Evolutionary conservation across 2,888 invertebrate genomes (phyloP).

Genomic region (Lottia gigantea): DNA sequence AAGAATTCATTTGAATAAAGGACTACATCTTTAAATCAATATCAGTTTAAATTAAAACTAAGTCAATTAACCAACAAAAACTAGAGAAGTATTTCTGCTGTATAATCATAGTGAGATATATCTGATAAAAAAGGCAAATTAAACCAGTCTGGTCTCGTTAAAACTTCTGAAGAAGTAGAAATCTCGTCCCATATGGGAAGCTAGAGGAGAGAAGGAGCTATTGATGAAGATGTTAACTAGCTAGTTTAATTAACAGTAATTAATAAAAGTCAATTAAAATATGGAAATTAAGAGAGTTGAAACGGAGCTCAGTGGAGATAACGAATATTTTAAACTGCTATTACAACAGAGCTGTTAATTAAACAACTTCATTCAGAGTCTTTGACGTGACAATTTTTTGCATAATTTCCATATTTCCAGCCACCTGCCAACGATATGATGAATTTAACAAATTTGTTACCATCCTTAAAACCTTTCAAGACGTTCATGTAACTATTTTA

Average conservation of each 20-base stretch:
- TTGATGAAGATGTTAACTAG: neutral
- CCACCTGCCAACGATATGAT: neutral
- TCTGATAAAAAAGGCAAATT: neutral
- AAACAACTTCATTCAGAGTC: neutral
- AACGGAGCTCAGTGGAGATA: neutral
- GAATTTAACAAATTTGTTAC: constrained; percentile 1
- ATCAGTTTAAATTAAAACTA: too few species aligned
- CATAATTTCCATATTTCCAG: neutral
- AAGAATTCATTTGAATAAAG: too few species aligned
- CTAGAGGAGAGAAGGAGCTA: neutral
- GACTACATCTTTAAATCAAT: too few species aligned
- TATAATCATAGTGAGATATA: neutral
- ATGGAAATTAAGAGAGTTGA: neutral
- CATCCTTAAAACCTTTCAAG: neutral
- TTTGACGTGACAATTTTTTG: neutral
- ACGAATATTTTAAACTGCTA: neutral
- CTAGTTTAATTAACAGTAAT: neutral
- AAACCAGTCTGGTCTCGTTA: neutral
- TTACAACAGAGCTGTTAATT: neutral
- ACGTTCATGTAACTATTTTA: too few species aligned
- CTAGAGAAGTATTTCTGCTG: neutral
- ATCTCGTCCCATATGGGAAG: neutral
- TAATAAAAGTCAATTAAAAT: neutral
- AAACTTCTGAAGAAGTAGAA: neutral
- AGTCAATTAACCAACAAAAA: too few species aligned